Percentiles rank a stretch among this genome's conserved stretches.
Evolutionary conservation across 2,797 vertebrate genomes (phyloP).

Genomic region (Glossophaga mutica): DNA sequence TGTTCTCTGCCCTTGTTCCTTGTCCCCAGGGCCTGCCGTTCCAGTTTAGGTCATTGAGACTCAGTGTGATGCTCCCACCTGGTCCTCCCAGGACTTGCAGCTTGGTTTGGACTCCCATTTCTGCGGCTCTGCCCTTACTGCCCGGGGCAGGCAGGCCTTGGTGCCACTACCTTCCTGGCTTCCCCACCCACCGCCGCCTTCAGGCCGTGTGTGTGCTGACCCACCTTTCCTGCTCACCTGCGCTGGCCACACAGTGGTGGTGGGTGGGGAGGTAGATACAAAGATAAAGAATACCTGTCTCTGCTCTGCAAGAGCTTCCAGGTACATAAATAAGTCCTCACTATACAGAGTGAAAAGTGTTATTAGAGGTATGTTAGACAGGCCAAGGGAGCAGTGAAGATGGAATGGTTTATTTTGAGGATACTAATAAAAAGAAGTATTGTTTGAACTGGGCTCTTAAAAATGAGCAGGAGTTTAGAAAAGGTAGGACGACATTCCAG

Average conservation of each 20-base stretch:
- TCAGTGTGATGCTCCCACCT: background rate
- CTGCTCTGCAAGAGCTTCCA: background rate
- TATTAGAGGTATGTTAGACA: background rate
- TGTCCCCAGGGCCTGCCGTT: background rate
- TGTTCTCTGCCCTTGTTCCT: constrained; percentile 12
- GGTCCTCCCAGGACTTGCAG: background rate
- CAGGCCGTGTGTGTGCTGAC: background rate
- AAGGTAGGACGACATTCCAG: background rate
- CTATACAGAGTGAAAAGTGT: background rate
- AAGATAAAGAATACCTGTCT: background rate
- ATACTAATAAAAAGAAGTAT: background rate
- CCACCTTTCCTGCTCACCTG: background rate
- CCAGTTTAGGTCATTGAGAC: background rate
- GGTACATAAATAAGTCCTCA: background rate
- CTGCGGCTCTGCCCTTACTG: background rate
- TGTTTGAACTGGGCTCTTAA: constrained; percentile 18
- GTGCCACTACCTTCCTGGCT: background rate
- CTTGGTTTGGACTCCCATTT: background rate
- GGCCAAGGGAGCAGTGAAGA: background rate
- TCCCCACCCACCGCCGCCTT: rapidly evolving
- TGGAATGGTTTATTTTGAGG: background rate
- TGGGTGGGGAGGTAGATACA: background rate
- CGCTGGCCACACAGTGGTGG: background rate
- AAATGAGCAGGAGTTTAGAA: background rate
- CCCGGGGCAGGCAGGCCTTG: background rate